A percentile compares a stretch with the other conserved stretches of the same genome.
phyloP scores from a whole-genome alignment of 1,140 invertebrate species.

The Pogonus chalceus region DNA sequence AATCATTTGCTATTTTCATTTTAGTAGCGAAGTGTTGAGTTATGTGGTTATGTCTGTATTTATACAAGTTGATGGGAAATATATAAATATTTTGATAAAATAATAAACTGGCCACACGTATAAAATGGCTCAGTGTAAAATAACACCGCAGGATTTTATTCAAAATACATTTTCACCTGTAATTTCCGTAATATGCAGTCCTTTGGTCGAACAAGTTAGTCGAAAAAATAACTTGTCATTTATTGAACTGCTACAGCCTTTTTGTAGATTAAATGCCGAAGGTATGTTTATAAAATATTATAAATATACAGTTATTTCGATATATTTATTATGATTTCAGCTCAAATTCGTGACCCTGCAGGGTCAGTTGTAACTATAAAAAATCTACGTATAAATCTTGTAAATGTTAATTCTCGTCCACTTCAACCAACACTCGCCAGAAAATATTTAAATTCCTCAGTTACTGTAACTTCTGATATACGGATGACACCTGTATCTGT shows the following conservation, averaged over 20 bases:
- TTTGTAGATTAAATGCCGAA: constrained; percentile 67
- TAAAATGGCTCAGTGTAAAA: constrained; percentile 50
- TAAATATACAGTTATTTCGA: constrained; percentile 1
- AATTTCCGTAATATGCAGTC: constrained; percentile 74
- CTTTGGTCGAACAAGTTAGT: constrained; percentile 70
- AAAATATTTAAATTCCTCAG: constrained; percentile 80
- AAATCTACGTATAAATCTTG: constrained; percentile 69
- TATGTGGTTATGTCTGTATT: no score
- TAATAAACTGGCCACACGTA: no score
- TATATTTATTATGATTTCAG: constrained; percentile 38
- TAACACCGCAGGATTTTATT: constrained; percentile 76
- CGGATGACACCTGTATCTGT: constrained; percentile 44
- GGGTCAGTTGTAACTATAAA: constrained; percentile 61
- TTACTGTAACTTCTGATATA: constrained; percentile 58
- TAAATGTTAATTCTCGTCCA: constrained; percentile 69
- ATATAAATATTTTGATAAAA: no score
- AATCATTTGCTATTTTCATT: no score
- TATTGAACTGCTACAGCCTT: constrained; percentile 82
- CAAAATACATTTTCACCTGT: constrained; percentile 81
- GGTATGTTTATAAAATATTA: constrained; percentile 41
- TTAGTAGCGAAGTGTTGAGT: no score
- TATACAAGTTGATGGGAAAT: no score
- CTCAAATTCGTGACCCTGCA: constrained; percentile 73
- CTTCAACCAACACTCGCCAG: constrained; percentile 73
- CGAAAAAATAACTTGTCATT: constrained; percentile 87